A percentile compares a stretch with the other conserved stretches of the same genome.
Conservation (phyloP, 2,113 vertebrate species). For the Anser cygnoides region DNA sequence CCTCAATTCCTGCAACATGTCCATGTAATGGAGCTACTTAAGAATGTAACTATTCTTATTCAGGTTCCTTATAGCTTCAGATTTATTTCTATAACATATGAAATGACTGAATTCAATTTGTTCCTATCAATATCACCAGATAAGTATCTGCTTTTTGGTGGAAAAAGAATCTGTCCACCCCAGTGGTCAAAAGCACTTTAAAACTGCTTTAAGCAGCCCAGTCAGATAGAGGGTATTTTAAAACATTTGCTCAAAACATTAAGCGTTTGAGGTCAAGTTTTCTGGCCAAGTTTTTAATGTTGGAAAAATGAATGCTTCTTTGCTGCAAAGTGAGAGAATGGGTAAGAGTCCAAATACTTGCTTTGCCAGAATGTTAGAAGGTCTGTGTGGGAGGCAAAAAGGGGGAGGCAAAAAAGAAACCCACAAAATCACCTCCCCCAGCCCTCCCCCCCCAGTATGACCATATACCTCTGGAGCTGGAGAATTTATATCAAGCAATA, state of each 20-base stretch:
- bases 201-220: not conserved
- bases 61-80: not conserved
- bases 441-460: not conserved
- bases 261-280: constrained; percentile 2
- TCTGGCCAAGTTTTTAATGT: constrained; percentile 36
- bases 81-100: not conserved
- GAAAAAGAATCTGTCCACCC: not conserved
- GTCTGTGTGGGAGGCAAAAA: constrained; percentile 35
- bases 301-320: constrained; percentile 60
- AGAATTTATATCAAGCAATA: not conserved
- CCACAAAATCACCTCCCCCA: not conserved
- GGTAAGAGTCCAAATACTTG: constrained; percentile 49
- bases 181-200: not conserved
- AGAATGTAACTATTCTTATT: not conserved
- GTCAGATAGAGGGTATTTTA: constrained; percentile 26
- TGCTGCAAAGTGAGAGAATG: constrained; percentile 58
- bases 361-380: constrained; percentile 52
- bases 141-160: not conserved
- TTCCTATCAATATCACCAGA: not conserved
- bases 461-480: not conserved
- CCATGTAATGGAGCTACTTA: not conserved
- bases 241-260: constrained; percentile 67
- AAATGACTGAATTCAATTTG: not conserved
- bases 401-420: rapidly evolving
- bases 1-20: not conserved